Conservation (phyloP, 2,888 invertebrate species). For the Sesamia inferens region DNA sequence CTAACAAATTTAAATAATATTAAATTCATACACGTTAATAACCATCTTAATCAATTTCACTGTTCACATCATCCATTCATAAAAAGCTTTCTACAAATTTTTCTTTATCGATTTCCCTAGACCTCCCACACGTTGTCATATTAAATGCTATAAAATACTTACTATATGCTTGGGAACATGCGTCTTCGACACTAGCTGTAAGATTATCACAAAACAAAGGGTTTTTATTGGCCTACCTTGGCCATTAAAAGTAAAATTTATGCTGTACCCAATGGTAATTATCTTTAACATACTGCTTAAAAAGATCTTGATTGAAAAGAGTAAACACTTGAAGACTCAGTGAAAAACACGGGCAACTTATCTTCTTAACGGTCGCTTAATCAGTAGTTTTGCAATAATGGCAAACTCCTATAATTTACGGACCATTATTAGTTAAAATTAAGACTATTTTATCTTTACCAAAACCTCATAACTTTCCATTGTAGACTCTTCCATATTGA, state of each 20-base stretch:
- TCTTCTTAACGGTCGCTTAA: too few species aligned
- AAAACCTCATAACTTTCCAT: too few species aligned
- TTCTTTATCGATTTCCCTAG: conserved; percentile 49
- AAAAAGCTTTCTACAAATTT: conserved; percentile 55
- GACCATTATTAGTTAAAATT: too few species aligned
- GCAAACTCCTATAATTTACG: too few species aligned
- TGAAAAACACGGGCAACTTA: background rate
- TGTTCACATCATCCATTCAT: conserved; percentile 45
- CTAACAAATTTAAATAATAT: background rate
- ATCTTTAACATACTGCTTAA: background rate
- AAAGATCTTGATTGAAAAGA: background rate
- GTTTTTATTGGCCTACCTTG: background rate
- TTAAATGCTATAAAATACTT: conserved; percentile 41
- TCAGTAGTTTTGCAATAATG: too few species aligned
- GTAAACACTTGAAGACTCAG: background rate
- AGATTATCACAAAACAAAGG: conserved; percentile 2
- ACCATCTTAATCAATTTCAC: conserved; percentile 26
- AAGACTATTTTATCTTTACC: too few species aligned
- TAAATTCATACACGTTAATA: conserved; percentile 2
- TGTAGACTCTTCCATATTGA: too few species aligned
- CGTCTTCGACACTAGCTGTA: conserved; percentile 28
- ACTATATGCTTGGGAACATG: conserved; percentile 29
- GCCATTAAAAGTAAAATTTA: background rate
- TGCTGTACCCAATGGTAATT: background rate
- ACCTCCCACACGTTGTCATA: conserved; percentile 49